A percentile compares a stretch with the other conserved stretches of the same genome.
Evolutionary conservation across 1,140 invertebrate species (phyloP).

Genomic region (Spodoptera litura): DNA sequence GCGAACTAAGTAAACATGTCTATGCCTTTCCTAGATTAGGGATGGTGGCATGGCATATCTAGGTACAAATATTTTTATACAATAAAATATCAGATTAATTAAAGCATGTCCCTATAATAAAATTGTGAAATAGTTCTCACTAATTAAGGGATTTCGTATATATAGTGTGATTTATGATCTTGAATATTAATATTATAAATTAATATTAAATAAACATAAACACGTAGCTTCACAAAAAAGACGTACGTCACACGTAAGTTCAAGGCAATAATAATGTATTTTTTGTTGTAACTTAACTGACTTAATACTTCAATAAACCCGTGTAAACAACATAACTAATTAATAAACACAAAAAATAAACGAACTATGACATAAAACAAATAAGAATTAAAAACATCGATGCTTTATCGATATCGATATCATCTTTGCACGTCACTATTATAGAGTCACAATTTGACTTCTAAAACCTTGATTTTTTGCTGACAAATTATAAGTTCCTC

Average conservation of each 20-base stretch:
- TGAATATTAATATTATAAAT: too few species aligned
- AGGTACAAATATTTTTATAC: too few species aligned
- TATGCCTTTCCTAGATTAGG: too few species aligned
- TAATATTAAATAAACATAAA: too few species aligned
- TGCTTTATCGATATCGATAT: conserved; percentile 15
- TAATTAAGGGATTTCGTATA: too few species aligned
- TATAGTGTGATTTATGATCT: too few species aligned
- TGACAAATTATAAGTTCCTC: conserved; percentile 29
- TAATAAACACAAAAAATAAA: not conserved
- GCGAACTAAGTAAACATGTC: too few species aligned
- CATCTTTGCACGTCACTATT: not conserved
- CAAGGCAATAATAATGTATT: conserved; percentile 23
- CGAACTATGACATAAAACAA: conserved; percentile 15
- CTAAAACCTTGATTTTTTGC: conserved; percentile 36
- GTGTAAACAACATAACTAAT: conserved; percentile 2
- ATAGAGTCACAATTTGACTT: conserved; percentile 15
- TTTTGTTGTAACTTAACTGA: not conserved
- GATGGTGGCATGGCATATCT: too few species aligned
- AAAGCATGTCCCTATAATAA: too few species aligned
- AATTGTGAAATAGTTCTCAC: too few species aligned
- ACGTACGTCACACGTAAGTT: conserved; percentile 6
- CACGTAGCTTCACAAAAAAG: not conserved
- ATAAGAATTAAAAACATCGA: not conserved
- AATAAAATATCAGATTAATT: too few species aligned
- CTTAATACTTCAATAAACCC: conserved; percentile 5